Base-by-base conservation (phyloP, 2,888 invertebrate genomes). In the Drosophila aldrichi region DNA sequence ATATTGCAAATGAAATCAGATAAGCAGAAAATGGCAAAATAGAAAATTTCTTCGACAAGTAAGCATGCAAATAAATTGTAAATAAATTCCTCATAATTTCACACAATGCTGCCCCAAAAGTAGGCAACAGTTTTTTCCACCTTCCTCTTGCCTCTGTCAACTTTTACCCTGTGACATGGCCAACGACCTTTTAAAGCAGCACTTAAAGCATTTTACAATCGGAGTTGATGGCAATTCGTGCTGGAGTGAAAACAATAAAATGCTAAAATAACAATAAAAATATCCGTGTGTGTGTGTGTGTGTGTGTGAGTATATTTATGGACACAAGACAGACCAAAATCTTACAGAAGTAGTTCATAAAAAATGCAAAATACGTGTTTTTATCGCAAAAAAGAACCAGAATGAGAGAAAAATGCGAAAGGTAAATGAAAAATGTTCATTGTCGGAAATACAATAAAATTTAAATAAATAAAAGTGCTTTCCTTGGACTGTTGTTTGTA, bases 391-490 rank as follows among this genome's bases (percentile, higher is more conserved):
- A 54, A 36, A 4, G n/a, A 36, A 36, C 0, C 14, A 16, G 4
- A 36, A 4, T 12, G 14, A 36, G 5, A 36, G 12, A 14, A 57
- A 41, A 20, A 18, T 43, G 43, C 67, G 10, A 22, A 40, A 57
- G 32, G 38, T 61, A 66, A 67, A 81, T 71, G 69, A 56, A 44
- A 71, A 65, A 71, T 67, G 60, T 60, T 58, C 43, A 68, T 54
- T 58, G 64, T 58, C 86, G 63, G 62, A 79, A 79, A 75, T 57
- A 58, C 62, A 79, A 76, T 70, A 70, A 63, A 84, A 79, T 79
- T 61, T 48, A 73, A 81, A 79, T 70, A 65, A 44, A 81, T 74
- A 79, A 44, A 36, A 44, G 8, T 25, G 8, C 36, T 12, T 8
- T 20, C 52, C 34, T 41, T 83, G 22, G 43, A 14, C 43, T 10